phyloP scores from a whole-genome alignment of 2,113 vertebrate species.

The Salvator merianae region DNA sequence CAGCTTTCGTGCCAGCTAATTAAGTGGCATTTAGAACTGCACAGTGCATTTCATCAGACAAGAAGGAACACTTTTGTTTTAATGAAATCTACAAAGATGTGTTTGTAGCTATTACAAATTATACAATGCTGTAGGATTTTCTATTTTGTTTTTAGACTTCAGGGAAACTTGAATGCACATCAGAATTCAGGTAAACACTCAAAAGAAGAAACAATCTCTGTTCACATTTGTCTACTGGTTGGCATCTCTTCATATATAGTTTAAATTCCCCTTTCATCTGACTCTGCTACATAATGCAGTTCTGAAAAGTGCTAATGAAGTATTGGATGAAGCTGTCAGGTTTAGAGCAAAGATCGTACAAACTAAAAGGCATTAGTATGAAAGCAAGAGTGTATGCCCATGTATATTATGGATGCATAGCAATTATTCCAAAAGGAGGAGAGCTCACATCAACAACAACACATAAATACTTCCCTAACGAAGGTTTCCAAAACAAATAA shows the following conservation, averaged over 20 bases:
- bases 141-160: slow-evolving; percentile 46
- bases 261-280: slow-evolving; percentile 40
- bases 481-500: slow-evolving; percentile 53
- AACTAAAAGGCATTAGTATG: slow-evolving; percentile 65
- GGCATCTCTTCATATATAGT: slow-evolving; percentile 27
- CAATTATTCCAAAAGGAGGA: slow-evolving; percentile 59
- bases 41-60: slow-evolving; percentile 71
- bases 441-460: slow-evolving; percentile 48
- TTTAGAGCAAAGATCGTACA: slow-evolving; percentile 47
- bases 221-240: slow-evolving; percentile 29
- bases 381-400: slow-evolving; percentile 51
- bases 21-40: slow-evolving; percentile 76
- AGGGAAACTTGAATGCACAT: slow-evolving; percentile 40
- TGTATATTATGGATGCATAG: slow-evolving; percentile 61
- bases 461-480: slow-evolving; percentile 51
- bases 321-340: slow-evolving; percentile 39
- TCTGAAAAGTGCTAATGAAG: slow-evolving; percentile 38
- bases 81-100: slow-evolving; percentile 64
- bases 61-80: slow-evolving; percentile 70
- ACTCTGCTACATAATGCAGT: slow-evolving; percentile 31
- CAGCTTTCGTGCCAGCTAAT: slow-evolving; percentile 74
- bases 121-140: slow-evolving; percentile 62
- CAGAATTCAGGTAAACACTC: slow-evolving; percentile 37
- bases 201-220: neutral
- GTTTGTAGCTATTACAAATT: slow-evolving; percentile 67